These are phyloP conservation scores for Chelon auratus DNA, from an alignment of 2,797 vertebrate species.

Conservation along the genomic window DNA sequence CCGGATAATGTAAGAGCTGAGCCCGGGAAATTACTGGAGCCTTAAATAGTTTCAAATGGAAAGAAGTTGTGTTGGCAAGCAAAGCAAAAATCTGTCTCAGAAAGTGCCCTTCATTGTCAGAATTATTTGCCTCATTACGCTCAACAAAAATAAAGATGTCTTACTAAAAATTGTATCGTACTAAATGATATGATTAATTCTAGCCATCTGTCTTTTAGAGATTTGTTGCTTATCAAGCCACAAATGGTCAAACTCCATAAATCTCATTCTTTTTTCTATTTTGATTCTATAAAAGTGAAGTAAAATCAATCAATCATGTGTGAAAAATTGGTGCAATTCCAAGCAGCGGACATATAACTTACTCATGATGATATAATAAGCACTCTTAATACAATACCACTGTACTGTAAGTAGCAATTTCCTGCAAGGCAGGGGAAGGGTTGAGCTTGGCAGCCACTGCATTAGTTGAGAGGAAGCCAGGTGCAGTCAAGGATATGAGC, in stretches of 20 bases:
- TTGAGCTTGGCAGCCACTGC: conserved; percentile 62
- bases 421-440: conserved; percentile 63
- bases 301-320: conserved; percentile 34
- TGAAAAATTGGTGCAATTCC: conserved; percentile 45
- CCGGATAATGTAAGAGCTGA: conserved; percentile 73
- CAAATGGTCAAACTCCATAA: conserved; percentile 4
- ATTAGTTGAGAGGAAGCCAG: conserved; percentile 47
- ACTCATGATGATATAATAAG: conserved; percentile 59
- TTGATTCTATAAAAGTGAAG: conserved; percentile 51
- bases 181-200: not conserved
- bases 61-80: conserved; percentile 47
- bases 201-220: not conserved
- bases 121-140: conserved; percentile 40
- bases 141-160: conserved; percentile 25
- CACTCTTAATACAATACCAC: conserved; percentile 70
- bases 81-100: conserved; percentile 47
- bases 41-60: conserved; percentile 78
- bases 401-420: conserved; percentile 79
- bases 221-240: not conserved
- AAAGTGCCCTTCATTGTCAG: conserved; percentile 53
- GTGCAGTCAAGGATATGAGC: conserved; percentile 41
- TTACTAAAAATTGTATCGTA: conserved; percentile 1
- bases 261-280: conserved; percentile 2
- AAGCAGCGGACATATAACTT: conserved; percentile 54
- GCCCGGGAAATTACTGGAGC: conserved; percentile 69